Conservation (phyloP, 2,113 vertebrate species). For the Leuciscus idus region DNA sequence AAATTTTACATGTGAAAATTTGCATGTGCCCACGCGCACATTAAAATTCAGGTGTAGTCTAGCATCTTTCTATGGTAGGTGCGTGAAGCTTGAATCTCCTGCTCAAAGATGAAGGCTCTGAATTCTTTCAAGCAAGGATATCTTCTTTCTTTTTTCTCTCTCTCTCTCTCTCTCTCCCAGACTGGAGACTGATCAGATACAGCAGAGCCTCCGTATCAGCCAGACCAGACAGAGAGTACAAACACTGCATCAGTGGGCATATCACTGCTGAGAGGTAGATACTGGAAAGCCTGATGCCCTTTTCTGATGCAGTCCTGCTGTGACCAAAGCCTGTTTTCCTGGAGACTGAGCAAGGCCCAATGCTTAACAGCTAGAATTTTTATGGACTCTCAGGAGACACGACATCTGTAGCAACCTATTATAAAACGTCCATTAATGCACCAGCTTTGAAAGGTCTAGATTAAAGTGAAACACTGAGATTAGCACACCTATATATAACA, state of each 20-base stretch:
- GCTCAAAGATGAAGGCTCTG: not conserved
- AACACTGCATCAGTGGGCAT: constrained; percentile 33
- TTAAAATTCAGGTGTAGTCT: constrained; percentile 15
- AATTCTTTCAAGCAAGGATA: constrained; percentile 10
- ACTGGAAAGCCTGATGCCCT: constrained; percentile 28
- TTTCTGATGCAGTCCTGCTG: constrained; percentile 27
- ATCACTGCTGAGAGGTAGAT: constrained; percentile 36
- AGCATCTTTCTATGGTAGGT: not conserved
- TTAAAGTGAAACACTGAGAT: not conserved
- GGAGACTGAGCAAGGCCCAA: constrained; percentile 13
- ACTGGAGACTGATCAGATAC: constrained; percentile 35
- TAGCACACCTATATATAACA: not conserved
- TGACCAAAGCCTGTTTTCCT: constrained; percentile 13
- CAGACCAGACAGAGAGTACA: constrained; percentile 27
- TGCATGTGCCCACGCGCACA: not conserved
- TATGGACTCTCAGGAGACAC: not conserved
- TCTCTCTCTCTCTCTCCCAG: not conserved
- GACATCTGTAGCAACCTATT: constrained; percentile 18
- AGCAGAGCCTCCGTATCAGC: constrained; percentile 39
- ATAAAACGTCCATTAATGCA: constrained; percentile 7
- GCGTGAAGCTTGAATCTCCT: not conserved
- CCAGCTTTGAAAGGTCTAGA: constrained; percentile 15
- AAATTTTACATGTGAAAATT: constrained; percentile 24
- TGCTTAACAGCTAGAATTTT: constrained; percentile 19
- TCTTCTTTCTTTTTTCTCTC: too few species aligned